Evolutionary conservation across 2,888 invertebrate genomes (phyloP), one percentile per base, ranked within the genome.

Genomic region (Ichneumoninae sp.): DNA sequence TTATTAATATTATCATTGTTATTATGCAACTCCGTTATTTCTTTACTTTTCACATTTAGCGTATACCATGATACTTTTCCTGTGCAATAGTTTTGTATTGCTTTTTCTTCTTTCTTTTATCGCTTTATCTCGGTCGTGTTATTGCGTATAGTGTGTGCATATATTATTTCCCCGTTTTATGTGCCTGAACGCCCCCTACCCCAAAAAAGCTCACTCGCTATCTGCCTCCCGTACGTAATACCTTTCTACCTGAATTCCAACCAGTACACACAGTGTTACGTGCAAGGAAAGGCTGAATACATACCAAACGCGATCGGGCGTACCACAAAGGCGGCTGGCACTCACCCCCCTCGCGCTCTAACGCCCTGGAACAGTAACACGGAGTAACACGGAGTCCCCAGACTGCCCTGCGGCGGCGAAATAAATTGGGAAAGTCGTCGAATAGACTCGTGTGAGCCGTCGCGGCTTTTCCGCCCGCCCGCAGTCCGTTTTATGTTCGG

Each of bases 361-460:
- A 40, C 52, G 47, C 52, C 70, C 72, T 66, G 52, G 50, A 47
- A 66, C 10, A 70, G 50, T 47, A 19, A 77, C 68, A 68, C 40
- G 57, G 7, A 57, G 30, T 33, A 16, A 40, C 40, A 40, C 40
- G 8, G 7, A 30, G 60, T 44, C 74, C n/a, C 60, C 47, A 50
- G 69, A 75, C 40, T 74, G 33, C n/a, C 74, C 78, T 65, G 74
- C 62, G 84, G 78, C 78, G 74, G 75, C 75, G 78, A 81, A 84
- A 84, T 78, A 78, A 84, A 81, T 84, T 81, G 84, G 78, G 74
- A 74, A 75, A 81, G 65, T 74, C 74, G 84, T 79, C 81, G 81
- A 84, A 84, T 78, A 71, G 78, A 81, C 70, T 78, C 66, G 74
- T 66, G 78, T 57, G 81, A 77, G 26, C 50, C 80, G 75, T 75